Conservation (phyloP, 1,140 invertebrate species). For the Paraescarpia echinospica region DNA sequence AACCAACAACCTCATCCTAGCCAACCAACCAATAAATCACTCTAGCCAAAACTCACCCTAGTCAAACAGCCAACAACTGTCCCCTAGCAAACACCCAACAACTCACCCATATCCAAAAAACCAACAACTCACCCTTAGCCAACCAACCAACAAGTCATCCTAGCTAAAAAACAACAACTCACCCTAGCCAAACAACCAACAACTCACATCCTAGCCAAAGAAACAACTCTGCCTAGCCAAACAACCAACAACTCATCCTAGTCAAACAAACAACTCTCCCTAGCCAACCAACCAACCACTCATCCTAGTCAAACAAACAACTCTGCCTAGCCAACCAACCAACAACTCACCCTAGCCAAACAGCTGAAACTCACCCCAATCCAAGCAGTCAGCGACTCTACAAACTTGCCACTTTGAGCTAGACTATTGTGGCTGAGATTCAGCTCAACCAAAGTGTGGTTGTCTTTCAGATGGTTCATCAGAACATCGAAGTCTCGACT, state of each 20-base stretch:
- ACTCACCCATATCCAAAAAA: neutral
- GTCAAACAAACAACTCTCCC: too few species aligned
- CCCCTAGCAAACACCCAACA: neutral
- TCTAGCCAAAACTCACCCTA: slow-evolving; percentile 8
- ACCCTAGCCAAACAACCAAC: too few species aligned
- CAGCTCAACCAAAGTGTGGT: slow-evolving; percentile 38
- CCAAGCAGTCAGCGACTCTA: slow-evolving; percentile 30
- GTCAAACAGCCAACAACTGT: neutral
- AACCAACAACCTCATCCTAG: too few species aligned
- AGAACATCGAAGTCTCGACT: slow-evolving; percentile 38
- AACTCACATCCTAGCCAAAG: too few species aligned
- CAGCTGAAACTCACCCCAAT: slow-evolving; percentile 35
- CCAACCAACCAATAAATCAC: too few species aligned
- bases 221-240: too few species aligned
- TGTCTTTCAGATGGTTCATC: slow-evolving; percentile 40
- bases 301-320: neutral
- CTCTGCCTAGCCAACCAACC: neutral
- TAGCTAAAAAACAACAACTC: too few species aligned
- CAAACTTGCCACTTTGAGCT: slow-evolving; percentile 35
- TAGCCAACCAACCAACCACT: neutral
- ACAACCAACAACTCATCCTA: too few species aligned
- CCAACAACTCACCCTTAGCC: neutral
- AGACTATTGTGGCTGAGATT: slow-evolving; percentile 44
- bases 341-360: neutral
- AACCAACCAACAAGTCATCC: too few species aligned